These are phyloP conservation scores for Chloroceryle aenea DNA, from an alignment of 2,113 vertebrate genomes.

Conservation along the genomic window DNA sequence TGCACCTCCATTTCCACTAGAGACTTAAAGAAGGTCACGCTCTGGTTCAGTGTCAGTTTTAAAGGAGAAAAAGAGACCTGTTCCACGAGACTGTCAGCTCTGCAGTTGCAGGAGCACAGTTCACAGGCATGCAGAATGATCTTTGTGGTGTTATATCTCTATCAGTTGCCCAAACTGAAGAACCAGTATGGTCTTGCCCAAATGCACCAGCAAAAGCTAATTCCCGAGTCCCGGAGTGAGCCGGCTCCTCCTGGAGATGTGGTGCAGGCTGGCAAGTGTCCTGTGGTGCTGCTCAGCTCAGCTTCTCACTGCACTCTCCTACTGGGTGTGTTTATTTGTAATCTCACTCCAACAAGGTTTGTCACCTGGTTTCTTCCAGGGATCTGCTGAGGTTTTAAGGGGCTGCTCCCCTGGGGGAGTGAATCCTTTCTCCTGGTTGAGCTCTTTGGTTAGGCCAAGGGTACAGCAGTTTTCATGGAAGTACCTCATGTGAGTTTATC, in stretches of 20 bases:
- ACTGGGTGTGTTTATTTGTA: not conserved
- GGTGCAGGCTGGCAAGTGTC: not conserved
- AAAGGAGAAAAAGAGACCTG: not conserved
- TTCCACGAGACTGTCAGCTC: not conserved
- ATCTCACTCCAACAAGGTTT: not conserved
- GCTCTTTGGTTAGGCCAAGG: not conserved
- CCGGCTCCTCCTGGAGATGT: not conserved
- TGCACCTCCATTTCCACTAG: not conserved
- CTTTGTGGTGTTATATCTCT: accelerated
- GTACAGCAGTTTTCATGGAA: not conserved
- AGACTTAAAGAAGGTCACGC: not conserved
- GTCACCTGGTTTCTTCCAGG: not conserved
- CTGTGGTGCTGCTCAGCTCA: not conserved
- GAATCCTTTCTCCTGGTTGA: not conserved
- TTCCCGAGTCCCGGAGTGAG: not conserved
- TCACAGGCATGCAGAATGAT: not conserved
- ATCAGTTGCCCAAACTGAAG: not conserved
- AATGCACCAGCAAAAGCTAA: not conserved
- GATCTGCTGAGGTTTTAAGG: not conserved
- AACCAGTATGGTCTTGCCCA: not conserved
- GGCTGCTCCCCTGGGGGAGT: not conserved
- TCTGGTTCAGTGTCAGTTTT: not conserved
- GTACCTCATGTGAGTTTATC: not conserved
- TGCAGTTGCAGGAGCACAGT: not conserved
- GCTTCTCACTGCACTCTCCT: not conserved